Evolutionary conservation across 2,113 vertebrate genomes (phyloP).

Genomic region (Podiceps cristatus): DNA sequence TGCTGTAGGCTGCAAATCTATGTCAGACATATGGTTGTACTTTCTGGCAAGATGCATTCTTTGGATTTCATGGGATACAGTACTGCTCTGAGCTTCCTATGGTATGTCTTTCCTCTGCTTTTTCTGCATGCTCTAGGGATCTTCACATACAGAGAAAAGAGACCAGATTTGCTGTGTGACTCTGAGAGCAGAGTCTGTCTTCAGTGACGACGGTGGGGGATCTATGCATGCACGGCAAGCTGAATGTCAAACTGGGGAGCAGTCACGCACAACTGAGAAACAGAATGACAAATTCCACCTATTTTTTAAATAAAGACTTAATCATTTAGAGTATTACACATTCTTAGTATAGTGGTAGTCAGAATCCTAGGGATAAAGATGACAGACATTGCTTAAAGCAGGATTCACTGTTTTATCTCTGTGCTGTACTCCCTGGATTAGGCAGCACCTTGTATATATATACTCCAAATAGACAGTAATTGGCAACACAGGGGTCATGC

Average conservation of each 20-base stretch:
- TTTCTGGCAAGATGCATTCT: background rate
- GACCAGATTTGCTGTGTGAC: background rate
- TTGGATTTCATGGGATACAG: slow-evolving; percentile 17
- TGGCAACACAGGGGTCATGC: background rate
- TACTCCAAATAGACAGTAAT: background rate
- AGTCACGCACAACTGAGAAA: slow-evolving; percentile 19
- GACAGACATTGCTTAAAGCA: slow-evolving; percentile 1
- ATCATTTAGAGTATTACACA: background rate
- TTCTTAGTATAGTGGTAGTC: background rate
- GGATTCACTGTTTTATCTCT: background rate
- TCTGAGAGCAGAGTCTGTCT: slow-evolving; percentile 19
- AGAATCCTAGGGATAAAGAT: slow-evolving; percentile 24
- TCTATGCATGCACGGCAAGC: background rate
- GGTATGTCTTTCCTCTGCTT: background rate
- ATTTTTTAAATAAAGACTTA: background rate
- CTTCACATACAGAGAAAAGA: background rate
- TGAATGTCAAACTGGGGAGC: slow-evolving; percentile 8
- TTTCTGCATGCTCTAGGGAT: slow-evolving; percentile 22
- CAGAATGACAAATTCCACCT: background rate
- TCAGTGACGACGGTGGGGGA: slow-evolving; percentile 12
- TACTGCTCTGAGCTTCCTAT: background rate
- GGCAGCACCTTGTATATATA: slow-evolving; percentile 1
- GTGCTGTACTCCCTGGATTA: background rate
- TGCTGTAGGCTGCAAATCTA: slow-evolving; percentile 22
- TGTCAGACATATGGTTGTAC: background rate